phyloP scores from a whole-genome alignment of 2,888 invertebrate species.

The Seira sanloemensis region DNA sequence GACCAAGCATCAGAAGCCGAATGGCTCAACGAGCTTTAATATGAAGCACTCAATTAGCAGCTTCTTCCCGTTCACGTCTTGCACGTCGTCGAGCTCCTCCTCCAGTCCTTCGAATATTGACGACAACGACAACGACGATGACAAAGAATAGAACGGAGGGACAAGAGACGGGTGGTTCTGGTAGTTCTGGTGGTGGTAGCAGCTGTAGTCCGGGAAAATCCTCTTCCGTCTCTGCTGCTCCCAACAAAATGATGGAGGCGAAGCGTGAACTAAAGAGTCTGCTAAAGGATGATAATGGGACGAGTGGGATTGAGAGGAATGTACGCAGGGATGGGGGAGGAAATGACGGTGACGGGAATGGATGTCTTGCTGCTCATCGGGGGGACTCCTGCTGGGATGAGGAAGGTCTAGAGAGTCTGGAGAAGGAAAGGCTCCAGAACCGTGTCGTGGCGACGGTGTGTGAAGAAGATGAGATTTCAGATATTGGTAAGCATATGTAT shows the following conservation, averaged over 20 bases:
- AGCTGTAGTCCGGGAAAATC: conserved; percentile 1
- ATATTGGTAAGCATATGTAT: too few relatives aligned
- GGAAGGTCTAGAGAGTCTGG: conserved; percentile 11
- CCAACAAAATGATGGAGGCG: too few relatives aligned
- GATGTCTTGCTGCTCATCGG: too few relatives aligned
- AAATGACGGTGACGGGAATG: neutral
- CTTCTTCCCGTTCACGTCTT: conserved; percentile 37
- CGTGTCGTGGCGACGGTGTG: too few relatives aligned
- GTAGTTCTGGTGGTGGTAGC: neutral
- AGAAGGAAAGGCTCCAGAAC: conserved; percentile 18
- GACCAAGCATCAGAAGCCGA: too few relatives aligned
- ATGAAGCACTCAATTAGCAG: conserved; percentile 51
- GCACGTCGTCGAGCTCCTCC: conserved; percentile 14
- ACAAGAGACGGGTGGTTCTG: neutral
- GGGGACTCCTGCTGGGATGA: conserved; percentile 16
- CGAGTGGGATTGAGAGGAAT: too few relatives aligned
- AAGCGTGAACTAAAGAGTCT: too few relatives aligned
- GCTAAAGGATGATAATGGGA: too few relatives aligned
- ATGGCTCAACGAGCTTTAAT: neutral
- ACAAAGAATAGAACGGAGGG: neutral
- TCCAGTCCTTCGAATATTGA: conserved; percentile 3
- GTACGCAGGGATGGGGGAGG: too few relatives aligned
- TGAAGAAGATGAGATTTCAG: conserved; percentile 46
- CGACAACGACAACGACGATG: conserved; percentile 16
- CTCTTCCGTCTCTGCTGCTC: too few relatives aligned